phyloP scores from a whole-genome alignment of 92 coral and sea anemone genomes.

The Umimayanthus chanpuru region DNA sequence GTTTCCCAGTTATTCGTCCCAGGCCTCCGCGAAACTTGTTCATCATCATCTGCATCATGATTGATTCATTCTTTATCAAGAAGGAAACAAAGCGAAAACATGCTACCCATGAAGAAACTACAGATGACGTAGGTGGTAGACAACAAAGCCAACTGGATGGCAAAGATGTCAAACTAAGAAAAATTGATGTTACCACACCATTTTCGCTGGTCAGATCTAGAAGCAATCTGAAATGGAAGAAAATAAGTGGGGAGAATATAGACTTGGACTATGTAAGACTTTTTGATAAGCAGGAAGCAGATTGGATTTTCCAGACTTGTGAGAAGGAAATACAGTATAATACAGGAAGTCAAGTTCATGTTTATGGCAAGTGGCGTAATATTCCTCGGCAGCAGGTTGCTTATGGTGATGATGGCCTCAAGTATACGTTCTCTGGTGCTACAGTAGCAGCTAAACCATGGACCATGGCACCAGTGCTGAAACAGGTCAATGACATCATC shows the following conservation, averaged over 20 bases:
- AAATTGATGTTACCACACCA: not conserved
- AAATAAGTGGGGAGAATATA: slow-evolving; percentile 67
- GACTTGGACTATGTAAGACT: slow-evolving; percentile 72
- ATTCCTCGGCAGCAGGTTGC: slow-evolving; percentile 81
- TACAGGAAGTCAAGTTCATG: slow-evolving; percentile 58
- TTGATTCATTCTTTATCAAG: slow-evolving; percentile 56
- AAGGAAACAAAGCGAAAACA: slow-evolving; percentile 50
- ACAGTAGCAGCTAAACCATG: slow-evolving; percentile 78
- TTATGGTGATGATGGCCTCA: slow-evolving; percentile 76
- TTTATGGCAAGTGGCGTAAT: slow-evolving; percentile 77
- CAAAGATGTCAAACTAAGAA: not conserved
- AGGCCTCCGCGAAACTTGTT: not conserved
- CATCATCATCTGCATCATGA: slow-evolving; percentile 35
- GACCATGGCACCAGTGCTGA: slow-evolving; percentile 70
- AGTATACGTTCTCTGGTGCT: slow-evolving; percentile 74
- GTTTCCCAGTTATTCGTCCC: not conserved
- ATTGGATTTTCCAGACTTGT: slow-evolving; percentile 61
- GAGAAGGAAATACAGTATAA: slow-evolving; percentile 75
- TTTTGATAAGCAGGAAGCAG: slow-evolving; percentile 64
- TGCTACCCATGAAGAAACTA: not conserved
- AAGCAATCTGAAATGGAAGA: slow-evolving; percentile 64
- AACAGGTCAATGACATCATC: slow-evolving; percentile 55
- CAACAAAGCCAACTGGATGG: slow-evolving; percentile 7
- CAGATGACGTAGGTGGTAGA: not conserved
- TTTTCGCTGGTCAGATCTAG: not conserved